These are phyloP conservation scores for Todiramphus saurophagus DNA, from an alignment of 2,113 vertebrate species.

Conservation along the genomic window DNA sequence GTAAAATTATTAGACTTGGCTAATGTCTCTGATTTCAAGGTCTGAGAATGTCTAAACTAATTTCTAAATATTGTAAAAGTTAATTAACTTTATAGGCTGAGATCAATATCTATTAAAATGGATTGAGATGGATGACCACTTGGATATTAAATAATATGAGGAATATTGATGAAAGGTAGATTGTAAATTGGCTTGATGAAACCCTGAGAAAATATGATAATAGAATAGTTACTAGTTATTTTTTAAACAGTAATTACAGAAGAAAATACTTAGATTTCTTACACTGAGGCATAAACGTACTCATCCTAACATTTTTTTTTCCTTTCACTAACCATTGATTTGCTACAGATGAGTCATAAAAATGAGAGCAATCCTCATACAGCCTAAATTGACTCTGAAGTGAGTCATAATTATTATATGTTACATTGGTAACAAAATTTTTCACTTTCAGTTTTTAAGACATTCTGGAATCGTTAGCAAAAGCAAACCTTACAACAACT, in stretches of 20 bases:
- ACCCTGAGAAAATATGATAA: background rate
- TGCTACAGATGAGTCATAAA: background rate
- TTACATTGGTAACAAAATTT: background rate
- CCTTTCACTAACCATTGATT: background rate
- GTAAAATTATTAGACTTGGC: conserved; percentile 29
- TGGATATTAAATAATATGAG: background rate
- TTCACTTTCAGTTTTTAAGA: background rate
- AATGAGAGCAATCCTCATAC: background rate
- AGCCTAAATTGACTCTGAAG: background rate
- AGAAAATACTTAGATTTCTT: background rate
- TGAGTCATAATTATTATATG: background rate
- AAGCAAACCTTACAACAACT: background rate
- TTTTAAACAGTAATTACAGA: background rate
- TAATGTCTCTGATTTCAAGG: conserved; percentile 30
- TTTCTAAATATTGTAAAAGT: conserved; percentile 49
- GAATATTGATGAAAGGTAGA: background rate
- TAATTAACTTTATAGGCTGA: conserved; percentile 42
- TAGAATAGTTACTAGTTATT: background rate
- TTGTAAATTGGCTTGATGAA: background rate
- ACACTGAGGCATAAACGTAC: background rate
- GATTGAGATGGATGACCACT: background rate
- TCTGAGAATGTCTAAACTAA: conserved; percentile 2
- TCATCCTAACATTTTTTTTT: background rate
- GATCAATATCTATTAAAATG: background rate
- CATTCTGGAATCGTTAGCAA: background rate